Conservation (phyloP, 2,113 vertebrate species). For the Oenanthe melanoleuca region DNA sequence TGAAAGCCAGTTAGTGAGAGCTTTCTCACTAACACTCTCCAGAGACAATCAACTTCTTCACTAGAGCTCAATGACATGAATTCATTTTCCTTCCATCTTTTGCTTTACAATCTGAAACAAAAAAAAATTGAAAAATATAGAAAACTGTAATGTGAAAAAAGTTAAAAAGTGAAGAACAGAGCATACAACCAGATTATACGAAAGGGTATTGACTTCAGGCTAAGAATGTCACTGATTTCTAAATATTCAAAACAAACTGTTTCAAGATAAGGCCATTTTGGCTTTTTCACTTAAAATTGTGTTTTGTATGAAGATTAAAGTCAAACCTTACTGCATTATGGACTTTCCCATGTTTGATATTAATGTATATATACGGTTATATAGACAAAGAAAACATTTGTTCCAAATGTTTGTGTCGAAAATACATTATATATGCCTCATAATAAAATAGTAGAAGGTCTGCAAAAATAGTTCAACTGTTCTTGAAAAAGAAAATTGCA, state of each 20-base stretch:
- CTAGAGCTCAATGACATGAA: conserved; percentile 39
- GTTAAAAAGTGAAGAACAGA: not conserved
- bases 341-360: not conserved
- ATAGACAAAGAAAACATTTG: not conserved
- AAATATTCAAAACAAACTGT: not conserved
- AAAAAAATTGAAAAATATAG: not conserved
- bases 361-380: not conserved
- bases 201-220: not conserved
- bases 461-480: not conserved
- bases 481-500: not conserved
- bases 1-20: conserved; percentile 51
- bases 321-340: not conserved
- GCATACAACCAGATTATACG: not conserved
- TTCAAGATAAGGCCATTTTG: not conserved
- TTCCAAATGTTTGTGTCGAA: not conserved
- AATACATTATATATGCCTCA: not conserved
- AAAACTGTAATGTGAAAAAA: not conserved
- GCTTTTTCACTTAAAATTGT: not conserved
- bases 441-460: not conserved
- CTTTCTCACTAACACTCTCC: conserved; percentile 59
- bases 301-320: not conserved
- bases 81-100: conserved; percentile 50
- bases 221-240: not conserved
- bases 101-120: not conserved
- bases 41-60: conserved; percentile 57